Percentiles rank a stretch among this genome's conserved stretches.
Conservation (phyloP, 2,888 invertebrate species). For the Zonitis immaculata region DNA sequence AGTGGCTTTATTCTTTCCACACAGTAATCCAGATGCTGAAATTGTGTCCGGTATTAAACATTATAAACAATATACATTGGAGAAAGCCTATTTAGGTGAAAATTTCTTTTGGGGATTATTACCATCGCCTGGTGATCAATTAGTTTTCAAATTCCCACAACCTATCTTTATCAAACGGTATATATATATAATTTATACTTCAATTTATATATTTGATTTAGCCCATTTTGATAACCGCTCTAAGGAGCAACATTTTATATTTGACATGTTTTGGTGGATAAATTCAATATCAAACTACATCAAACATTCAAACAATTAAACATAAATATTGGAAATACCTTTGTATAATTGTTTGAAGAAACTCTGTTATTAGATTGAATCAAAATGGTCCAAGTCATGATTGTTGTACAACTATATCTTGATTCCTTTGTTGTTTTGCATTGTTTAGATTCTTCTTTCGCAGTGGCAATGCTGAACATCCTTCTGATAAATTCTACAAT, state of each 20-base stretch:
- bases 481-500: slow-evolving; percentile 81
- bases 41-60: slow-evolving; percentile 71
- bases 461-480: slow-evolving; percentile 87
- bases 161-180: slow-evolving; percentile 68
- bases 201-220: too few relatives aligned
- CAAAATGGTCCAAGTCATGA: too few relatives aligned
- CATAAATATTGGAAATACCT: too few relatives aligned
- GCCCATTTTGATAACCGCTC: too few relatives aligned
- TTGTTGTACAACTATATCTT: too few relatives aligned
- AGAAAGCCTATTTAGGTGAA: slow-evolving; percentile 79
- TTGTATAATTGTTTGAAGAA: too few relatives aligned
- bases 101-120: slow-evolving; percentile 89
- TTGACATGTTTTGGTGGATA: too few relatives aligned
- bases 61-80: slow-evolving; percentile 73
- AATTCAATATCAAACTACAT: too few relatives aligned
- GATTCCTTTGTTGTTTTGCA: slow-evolving; percentile 9
- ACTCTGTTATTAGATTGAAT: too few relatives aligned
- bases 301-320: too few relatives aligned
- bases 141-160: slow-evolving; percentile 73
- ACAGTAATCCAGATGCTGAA: slow-evolving; percentile 68
- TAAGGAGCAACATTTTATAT: too few relatives aligned
- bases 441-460: slow-evolving; percentile 68
- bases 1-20: slow-evolving; percentile 71
- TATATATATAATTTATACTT: too few relatives aligned
- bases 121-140: slow-evolving; percentile 75